Conservation (phyloP, 1,140 invertebrate species). For the Zaprionus lachaisei region DNA sequence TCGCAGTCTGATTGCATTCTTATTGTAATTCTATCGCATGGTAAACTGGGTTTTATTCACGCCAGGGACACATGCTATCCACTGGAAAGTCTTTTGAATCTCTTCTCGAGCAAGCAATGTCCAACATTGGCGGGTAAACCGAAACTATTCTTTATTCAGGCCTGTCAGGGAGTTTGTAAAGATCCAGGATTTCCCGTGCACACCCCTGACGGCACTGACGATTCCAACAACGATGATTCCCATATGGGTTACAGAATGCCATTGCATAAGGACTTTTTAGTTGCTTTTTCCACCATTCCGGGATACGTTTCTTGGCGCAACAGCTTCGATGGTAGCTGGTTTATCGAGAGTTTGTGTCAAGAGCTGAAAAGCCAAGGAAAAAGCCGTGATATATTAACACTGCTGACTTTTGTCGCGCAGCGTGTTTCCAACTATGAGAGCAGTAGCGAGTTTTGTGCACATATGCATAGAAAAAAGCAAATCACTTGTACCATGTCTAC, state of each 20-base stretch:
- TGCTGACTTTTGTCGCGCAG: conserved; percentile 94
- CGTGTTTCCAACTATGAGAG: conserved; percentile 95
- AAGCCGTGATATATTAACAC: conserved; percentile 91
- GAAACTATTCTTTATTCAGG: conserved; percentile 96
- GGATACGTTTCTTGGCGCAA: conserved; percentile 98
- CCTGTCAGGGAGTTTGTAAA: conserved; percentile 93
- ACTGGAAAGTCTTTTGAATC: conserved; percentile 91
- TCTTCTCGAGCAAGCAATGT: conserved; percentile 94
- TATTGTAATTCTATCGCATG: conserved; percentile 93
- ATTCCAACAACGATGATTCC: conserved; percentile 90
- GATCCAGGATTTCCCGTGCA: conserved; percentile 89
- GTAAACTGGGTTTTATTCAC: conserved; percentile 93
- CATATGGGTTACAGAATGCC: conserved; percentile 91
- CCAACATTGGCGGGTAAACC: conserved; percentile 94
- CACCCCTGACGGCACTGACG: conserved; percentile 57
- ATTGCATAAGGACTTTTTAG: conserved; percentile 95
- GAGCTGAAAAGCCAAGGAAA: conserved; percentile 89
- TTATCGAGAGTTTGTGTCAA: conserved; percentile 94
- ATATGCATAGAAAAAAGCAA: conserved; percentile 93
- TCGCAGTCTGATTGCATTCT: conserved; percentile 90
- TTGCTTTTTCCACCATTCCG: conserved; percentile 96
- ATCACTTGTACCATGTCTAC: conserved; percentile 96
- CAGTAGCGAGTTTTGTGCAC: conserved; percentile 86
- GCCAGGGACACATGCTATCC: conserved; percentile 93
- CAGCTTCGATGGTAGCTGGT: conserved; percentile 96